Conservation (phyloP, 1,140 invertebrate genomes). For the Drosophila saltans region DNA sequence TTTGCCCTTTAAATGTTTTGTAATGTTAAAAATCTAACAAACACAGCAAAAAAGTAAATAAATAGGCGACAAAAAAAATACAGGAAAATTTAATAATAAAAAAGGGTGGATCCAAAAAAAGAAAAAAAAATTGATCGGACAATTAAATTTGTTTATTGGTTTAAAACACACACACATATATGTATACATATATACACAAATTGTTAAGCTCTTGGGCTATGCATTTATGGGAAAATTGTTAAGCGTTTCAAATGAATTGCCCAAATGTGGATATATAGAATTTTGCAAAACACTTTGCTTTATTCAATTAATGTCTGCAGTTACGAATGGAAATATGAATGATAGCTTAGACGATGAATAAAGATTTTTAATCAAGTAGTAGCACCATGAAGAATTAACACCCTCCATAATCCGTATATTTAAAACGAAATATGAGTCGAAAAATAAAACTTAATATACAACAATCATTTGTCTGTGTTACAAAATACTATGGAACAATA, state of each 20-base stretch:
- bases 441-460: too few species aligned
- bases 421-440: too few species aligned
- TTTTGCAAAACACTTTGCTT: background rate
- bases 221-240: slow-evolving; percentile 5
- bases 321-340: background rate
- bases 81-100: slow-evolving; percentile 19
- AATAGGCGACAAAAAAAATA: slow-evolving; percentile 27
- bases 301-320: background rate
- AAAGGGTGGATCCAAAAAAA: slow-evolving; percentile 11
- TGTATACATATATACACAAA: slow-evolving; percentile 14
- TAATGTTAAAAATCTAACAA: slow-evolving; percentile 48
- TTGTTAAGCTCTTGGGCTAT: slow-evolving; percentile 12
- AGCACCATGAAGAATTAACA: too few species aligned
- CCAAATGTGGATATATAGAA: background rate
- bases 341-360: too few species aligned
- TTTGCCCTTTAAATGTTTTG: slow-evolving; percentile 61
- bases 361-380: too few species aligned
- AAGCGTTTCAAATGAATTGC: background rate
- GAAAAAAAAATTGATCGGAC: slow-evolving; percentile 37
- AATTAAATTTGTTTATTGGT: slow-evolving; percentile 66
- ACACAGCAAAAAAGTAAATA: slow-evolving; percentile 26
- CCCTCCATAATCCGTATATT: too few species aligned
- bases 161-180: slow-evolving; percentile 54
- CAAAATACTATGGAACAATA: too few species aligned
- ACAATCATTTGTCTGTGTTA: too few species aligned